A percentile compares a stretch with the other conserved stretches of the same genome.
phyloP scores from a whole-genome alignment of 2,888 invertebrate species.

The Leptopilina drosophilae region DNA sequence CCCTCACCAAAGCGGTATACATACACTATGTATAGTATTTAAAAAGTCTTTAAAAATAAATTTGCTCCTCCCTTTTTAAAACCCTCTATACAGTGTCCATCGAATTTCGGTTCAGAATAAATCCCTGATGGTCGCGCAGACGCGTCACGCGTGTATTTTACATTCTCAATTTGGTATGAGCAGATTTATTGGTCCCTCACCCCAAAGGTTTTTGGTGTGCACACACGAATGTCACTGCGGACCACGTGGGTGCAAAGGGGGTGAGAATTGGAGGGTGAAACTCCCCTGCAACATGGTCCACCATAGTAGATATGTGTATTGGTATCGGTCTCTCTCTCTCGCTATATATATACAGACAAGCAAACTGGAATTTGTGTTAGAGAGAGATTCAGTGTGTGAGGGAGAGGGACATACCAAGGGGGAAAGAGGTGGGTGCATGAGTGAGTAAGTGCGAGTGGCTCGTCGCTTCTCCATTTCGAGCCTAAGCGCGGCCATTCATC shows the following conservation, averaged over 20 bases:
- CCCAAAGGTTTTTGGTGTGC: slow-evolving; percentile 74
- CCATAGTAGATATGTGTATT: slow-evolving; percentile 8
- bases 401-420: slow-evolving; percentile 22
- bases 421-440: slow-evolving; percentile 59
- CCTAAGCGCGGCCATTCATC: slow-evolving; percentile 77
- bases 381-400: slow-evolving; percentile 37
- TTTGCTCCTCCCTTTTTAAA: not conserved
- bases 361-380: not conserved
- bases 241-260: slow-evolving; percentile 39
- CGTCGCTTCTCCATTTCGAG: slow-evolving; percentile 77
- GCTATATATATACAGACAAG: not conserved
- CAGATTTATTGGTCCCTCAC: slow-evolving; percentile 70
- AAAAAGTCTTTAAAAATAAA: slow-evolving; percentile 39
- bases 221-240: slow-evolving; percentile 55
- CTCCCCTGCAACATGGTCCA: slow-evolving; percentile 36
- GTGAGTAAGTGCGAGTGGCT: slow-evolving; percentile 73
- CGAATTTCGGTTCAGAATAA: slow-evolving; percentile 64
- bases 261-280: slow-evolving; percentile 36
- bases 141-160: slow-evolving; percentile 68
- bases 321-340: slow-evolving; percentile 1
- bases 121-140: slow-evolving; percentile 61
- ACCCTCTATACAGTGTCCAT: slow-evolving; percentile 21
- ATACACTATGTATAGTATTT: not conserved
- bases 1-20: too few species aligned
- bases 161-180: slow-evolving; percentile 74